phyloP scores from a whole-genome alignment of 2,797 vertebrate species.

The Manis crassicaudata region DNA sequence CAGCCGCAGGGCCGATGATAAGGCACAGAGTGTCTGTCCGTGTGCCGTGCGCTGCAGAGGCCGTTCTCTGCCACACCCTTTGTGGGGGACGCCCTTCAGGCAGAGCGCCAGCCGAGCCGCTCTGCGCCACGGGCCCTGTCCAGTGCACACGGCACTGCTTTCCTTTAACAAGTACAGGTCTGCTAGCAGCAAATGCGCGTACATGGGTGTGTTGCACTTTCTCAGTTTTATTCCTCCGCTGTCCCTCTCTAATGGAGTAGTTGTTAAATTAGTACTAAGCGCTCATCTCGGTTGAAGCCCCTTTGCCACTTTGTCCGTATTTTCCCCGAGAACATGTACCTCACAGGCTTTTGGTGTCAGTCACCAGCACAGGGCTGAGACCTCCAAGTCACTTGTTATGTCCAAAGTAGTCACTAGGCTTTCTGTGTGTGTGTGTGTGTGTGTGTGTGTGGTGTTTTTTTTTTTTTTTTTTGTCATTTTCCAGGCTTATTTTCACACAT shows the following conservation, averaged over 20 bases:
- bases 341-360: conserved; percentile 80
- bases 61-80: conserved; percentile 61
- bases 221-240: conserved; percentile 78
- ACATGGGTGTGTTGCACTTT: conserved; percentile 85
- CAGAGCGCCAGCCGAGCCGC: conserved; percentile 6
- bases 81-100: conserved; percentile 41
- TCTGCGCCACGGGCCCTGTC: conserved; percentile 61
- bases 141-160: conserved; percentile 62
- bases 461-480: conserved; percentile 38
- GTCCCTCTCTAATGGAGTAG: conserved; percentile 77
- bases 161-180: conserved; percentile 63
- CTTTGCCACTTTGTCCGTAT: conserved; percentile 19
- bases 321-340: conserved; percentile 83
- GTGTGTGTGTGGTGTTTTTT: too few species aligned
- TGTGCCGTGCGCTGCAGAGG: background rate
- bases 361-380: conserved; percentile 45
- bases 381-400: conserved; percentile 71
- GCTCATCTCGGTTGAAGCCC: conserved; percentile 69
- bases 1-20: background rate
- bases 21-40: background rate
- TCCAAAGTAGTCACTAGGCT: conserved; percentile 68
- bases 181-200: conserved; percentile 81
- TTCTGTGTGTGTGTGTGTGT: too few species aligned
- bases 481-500: conserved; percentile 32
- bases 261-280: conserved; percentile 81